Evolutionary conservation across 1,140 invertebrate genomes (phyloP), one percentile per base, ranked within the genome.

Genomic region (Mamestra configurata): DNA sequence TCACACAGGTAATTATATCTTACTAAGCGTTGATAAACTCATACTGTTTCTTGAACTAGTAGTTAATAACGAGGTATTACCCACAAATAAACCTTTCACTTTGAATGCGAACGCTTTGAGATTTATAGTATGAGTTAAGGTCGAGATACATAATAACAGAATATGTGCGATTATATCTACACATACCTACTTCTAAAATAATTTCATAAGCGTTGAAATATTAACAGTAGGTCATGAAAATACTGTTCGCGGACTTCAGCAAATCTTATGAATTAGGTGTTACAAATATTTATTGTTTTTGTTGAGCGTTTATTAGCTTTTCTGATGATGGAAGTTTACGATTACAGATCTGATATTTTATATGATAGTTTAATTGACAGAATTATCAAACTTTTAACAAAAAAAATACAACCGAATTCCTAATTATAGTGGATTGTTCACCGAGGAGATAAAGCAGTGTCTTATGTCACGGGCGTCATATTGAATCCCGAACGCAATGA

Each of bases 101-200:
- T 40, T 24, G 13, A 59, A 24, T 55, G 71, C 13, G 20, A 72
- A 57, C n/a, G 53, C 6, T 22, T n/a, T 18, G 31, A 22, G 37
- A 57, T 75, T 75, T 75, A 59, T 75, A n/a, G 31, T 20, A n/a
- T 43, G n/a, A n/a, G n/a, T 75, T 24, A 75, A 57, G 53, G 20
- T 43, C 20, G 53, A 59, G 49, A 71, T 27, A 15, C 35, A 57
- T 37, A 75, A 11, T 40, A 10, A 35, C 22, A 59, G 43, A 10
- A 75, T 24, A 49, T n/a, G n/a, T n/a, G n/a, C n/a, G n/a, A n/a
- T 20, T 24, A 70, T 35, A 13, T 37, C 20, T 22, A 73, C 20
- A 10, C 31, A 20, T 15, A 22, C n/a, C n/a, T n/a, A n/a, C 18
- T 22, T 43, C 43, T 11, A 43, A 59, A 75, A 75, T 75, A 75